Base-by-base conservation (phyloP, 1,140 invertebrate species). In the Melipona quadrifasciata region DNA sequence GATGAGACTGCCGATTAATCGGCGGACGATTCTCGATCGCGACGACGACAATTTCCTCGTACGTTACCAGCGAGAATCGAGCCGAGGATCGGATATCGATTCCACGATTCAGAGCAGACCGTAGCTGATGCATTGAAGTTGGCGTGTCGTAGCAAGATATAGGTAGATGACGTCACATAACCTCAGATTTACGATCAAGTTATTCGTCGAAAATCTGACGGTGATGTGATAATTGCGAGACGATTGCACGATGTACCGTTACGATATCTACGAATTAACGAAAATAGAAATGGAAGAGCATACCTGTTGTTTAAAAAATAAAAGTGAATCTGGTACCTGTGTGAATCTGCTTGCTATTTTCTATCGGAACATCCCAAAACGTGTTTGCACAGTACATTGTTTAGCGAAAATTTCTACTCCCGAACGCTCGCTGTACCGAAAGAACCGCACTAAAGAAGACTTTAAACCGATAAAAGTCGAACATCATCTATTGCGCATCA, bases 121-220 rank as follows among this genome's bases (percentile, higher is more conserved):
- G n/a, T 27, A 17, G 16, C 21, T 19, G 47, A 73, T 34, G 19
- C 8, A 57, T 74, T 8, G 51, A 14, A 16, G 31, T 16, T 17
- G 27, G 17, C 14, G 16, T 10, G 4, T n/a, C 6, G 4, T 2
- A 19, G 14, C 11, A 53, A 5, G 31, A 12, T 19, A 16, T 17
- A 14, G 47, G 21, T n/a, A 61, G 5, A 71, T 39, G 11, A 61
- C 21, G 27, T 64, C n/a, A 80, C 79, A 72, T 80, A 80, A 80
- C 79, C 79, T 80, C n/a, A 72, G 68, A 72, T 0, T 21, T 12
- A 12, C 1, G 10, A 1, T 4, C 2, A 8, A 8, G 19, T 71
- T 14, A n/a, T 27, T 55, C 10, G n/a, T 80, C 0, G 19, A 58
- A 1, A 21, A 5, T 14, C 11, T 57, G 16, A 24, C 4, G 11